A percentile compares a stretch with the other conserved stretches of the same genome.
Evolutionary conservation across 2,113 vertebrate genomes (phyloP).

Genomic region (Henicopernis longicauda): DNA sequence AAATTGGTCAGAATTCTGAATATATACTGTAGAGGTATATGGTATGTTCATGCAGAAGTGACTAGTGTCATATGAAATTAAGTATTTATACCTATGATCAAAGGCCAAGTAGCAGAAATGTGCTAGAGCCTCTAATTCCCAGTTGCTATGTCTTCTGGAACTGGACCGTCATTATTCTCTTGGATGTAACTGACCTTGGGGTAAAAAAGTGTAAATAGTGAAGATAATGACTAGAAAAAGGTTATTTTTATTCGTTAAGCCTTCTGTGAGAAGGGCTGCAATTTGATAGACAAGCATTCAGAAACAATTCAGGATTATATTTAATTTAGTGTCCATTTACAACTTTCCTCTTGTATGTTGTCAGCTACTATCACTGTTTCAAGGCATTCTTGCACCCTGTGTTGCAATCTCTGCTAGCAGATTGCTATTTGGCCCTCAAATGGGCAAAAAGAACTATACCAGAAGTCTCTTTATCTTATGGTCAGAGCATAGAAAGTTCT

Average conservation of each 20-base stretch:
- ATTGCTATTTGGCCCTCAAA: not conserved
- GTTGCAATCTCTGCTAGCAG: not conserved
- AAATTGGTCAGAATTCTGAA: not conserved
- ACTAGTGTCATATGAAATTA: not conserved
- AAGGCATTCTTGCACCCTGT: not conserved
- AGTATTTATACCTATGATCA: not conserved
- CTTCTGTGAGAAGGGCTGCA: not conserved
- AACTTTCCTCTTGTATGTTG: not conserved
- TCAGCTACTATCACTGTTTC: not conserved
- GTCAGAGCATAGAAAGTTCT: not conserved
- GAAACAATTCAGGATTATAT: not conserved
- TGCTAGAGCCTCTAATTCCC: not conserved
- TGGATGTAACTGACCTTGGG: not conserved
- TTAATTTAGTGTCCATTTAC: not conserved
- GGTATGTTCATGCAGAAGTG: not conserved
- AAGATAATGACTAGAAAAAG: not conserved
- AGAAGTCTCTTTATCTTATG: not conserved
- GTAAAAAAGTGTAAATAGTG: not conserved
- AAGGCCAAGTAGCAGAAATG: not conserved
- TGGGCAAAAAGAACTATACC: not conserved
- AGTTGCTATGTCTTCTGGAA: not conserved
- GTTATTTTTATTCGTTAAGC: not conserved
- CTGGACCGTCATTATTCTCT: not conserved
- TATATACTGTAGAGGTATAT: not conserved
- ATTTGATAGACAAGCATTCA: not conserved